Percentiles rank a stretch among this genome's conserved stretches.
Conservation (phyloP, 2,113 vertebrate genomes). For the Cryptomyrus ogoouensis region DNA sequence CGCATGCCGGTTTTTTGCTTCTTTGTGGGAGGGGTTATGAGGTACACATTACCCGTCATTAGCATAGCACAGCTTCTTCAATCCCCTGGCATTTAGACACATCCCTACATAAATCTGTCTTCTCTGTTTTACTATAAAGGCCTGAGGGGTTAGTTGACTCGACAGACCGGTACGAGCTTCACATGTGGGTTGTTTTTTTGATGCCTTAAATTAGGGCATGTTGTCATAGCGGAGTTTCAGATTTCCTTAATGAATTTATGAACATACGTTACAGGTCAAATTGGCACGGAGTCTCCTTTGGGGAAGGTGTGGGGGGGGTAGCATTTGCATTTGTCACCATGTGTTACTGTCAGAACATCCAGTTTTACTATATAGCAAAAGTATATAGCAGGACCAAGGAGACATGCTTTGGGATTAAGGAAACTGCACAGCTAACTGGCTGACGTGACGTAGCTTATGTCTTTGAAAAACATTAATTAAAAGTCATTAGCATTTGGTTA, state of each 20-base stretch:
- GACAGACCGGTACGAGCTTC: not conserved
- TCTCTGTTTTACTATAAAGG: not conserved
- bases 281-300: slow-evolving; percentile 9
- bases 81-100: not conserved
- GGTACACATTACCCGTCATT: not conserved
- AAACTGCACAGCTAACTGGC: not conserved
- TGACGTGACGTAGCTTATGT: not conserved
- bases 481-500: not conserved
- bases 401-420: not conserved
- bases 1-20: not conserved
- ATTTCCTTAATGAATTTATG: slow-evolving; percentile 19
- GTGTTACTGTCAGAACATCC: not conserved
- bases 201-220: slow-evolving; percentile 13
- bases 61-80: not conserved
- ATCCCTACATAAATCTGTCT: not conserved
- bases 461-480: not conserved
- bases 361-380: not conserved
- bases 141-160: slow-evolving; percentile 9
- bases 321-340: slow-evolving; percentile 16
- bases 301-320: not conserved
- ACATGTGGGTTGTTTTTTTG: not conserved
- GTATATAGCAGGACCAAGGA: not conserved
- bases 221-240: not conserved
- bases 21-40: not conserved
- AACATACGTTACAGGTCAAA: slow-evolving; percentile 10